These are phyloP conservation scores for Chirona hameri DNA, from an alignment of 2,888 invertebrate species.

Conservation along the genomic window DNA sequence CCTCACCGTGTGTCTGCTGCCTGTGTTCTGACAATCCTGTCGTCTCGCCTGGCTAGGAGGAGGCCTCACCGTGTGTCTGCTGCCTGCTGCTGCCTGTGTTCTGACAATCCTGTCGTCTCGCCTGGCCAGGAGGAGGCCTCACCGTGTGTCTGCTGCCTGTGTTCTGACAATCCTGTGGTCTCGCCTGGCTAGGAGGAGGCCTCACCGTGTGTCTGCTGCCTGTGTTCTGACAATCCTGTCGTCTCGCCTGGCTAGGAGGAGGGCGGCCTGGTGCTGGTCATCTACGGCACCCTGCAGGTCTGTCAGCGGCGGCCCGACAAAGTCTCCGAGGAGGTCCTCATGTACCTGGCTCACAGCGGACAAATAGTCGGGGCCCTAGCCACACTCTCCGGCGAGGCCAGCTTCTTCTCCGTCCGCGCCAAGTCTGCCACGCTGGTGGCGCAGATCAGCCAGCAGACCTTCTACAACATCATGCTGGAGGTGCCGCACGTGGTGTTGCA, in stretches of 20 bases:
- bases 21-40: too few relatives aligned
- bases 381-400: slow-evolving; percentile 93
- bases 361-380: slow-evolving; percentile 93
- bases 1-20: too few relatives aligned
- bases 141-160: too few relatives aligned
- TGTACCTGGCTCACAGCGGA: slow-evolving; percentile 67
- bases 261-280: slow-evolving; percentile 79
- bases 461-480: slow-evolving; percentile 84
- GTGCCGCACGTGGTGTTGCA: slow-evolving; percentile 81
- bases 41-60: too few relatives aligned
- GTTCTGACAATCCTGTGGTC: too few relatives aligned
- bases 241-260: slow-evolving; percentile 57
- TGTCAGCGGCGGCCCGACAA: slow-evolving; percentile 62
- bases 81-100: too few relatives aligned
- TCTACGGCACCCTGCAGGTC: slow-evolving; percentile 80
- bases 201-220: too few relatives aligned
- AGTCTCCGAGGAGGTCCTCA: slow-evolving; percentile 45
- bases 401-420: slow-evolving; percentile 89
- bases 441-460: slow-evolving; percentile 73
- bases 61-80: too few relatives aligned
- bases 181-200: too few relatives aligned
- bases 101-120: too few relatives aligned
- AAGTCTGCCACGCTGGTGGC: slow-evolving; percentile 81
- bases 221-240: background rate
- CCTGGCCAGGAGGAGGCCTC: too few relatives aligned